Evolutionary conservation across 2,113 vertebrate genomes (phyloP), one percentile per base, ranked within the genome.

Genomic region (Cheilinus undulatus): DNA sequence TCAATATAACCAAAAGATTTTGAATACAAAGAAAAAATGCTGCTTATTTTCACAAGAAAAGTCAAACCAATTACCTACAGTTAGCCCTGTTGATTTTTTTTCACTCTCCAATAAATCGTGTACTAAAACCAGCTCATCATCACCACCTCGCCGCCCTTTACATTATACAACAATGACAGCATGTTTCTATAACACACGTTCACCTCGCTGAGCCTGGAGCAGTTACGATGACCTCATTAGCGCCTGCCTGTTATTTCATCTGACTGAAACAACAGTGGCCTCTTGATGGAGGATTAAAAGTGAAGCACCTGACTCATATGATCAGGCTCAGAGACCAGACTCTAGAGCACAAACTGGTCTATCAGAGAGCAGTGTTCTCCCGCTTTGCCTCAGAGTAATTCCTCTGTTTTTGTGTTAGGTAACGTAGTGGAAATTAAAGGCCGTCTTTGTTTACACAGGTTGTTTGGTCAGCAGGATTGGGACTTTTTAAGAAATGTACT

Each of bases 281-380:
- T 42, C 49, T 69, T 78, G 60, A 81, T 73, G 59, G 46, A 59
- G 74, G 83, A 86, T 88, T 89, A 85, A 57, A 4, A 3, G 3
- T 34, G 0, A 58, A 82, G 58, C 82, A 78, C 80, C 80, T 89
- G 84, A 88, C 70, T 73, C 26, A n/a, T 38, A 62, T 68, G 40
- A 77, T 63, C 74, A 66, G 50, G 38, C 26, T 64, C 71, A 77
- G 69, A 62, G 66, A 69, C 73, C 72, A 74, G 50, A 65, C 12
- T 59, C 40, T 51, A 36, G 14, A 60, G 68, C 26, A 23, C 42
- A 51, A 54, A 59, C 46, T 50, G 53, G 28, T 23, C 59, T 1
- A 4, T 49, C n/a, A 46, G 42, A 4, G 60, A 7, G 26, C 43
- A 38, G 54, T n/a, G 19, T 22, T 32, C 22, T 62, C 32, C 56